Percentiles rank a stretch among this genome's conserved stretches.
Evolutionary conservation across 2,113 vertebrate species (phyloP).

Genomic region (Macrotus californicus): DNA sequence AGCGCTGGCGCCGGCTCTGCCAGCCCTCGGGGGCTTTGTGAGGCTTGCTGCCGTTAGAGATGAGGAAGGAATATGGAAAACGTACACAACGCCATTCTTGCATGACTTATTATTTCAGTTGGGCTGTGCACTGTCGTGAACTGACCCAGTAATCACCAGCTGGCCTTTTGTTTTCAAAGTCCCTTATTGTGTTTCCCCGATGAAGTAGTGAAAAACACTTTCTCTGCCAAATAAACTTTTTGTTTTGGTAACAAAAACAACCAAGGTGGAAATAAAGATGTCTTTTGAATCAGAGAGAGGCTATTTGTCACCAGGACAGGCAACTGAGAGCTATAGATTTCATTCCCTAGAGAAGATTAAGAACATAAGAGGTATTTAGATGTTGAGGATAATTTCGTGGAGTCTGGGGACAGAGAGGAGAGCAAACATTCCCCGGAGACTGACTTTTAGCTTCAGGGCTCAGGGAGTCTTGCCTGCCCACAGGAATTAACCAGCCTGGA

Average conservation of each 20-base stretch:
- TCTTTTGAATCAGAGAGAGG: conserved; percentile 15
- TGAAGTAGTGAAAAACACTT: not conserved
- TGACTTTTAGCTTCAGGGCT: not conserved
- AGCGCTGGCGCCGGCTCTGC: fast-evolving
- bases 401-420: not conserved
- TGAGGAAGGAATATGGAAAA: not conserved
- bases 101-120: not conserved
- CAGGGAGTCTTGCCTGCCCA: not conserved
- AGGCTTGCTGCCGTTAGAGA: not conserved
- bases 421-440: not conserved
- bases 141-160: not conserved
- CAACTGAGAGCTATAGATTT: not conserved
- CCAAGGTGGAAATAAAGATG: not conserved
- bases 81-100: not conserved
- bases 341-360: conserved; percentile 23
- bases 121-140: not conserved
- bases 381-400: not conserved
- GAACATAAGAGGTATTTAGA: not conserved
- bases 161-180: not conserved
- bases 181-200: not conserved
- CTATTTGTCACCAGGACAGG: not conserved
- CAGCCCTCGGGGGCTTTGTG: not conserved
- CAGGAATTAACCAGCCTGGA: not conserved
- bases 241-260: not conserved
- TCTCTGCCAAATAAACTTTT: not conserved